These are phyloP conservation scores for Corythoichthys haematopterus DNA, from an alignment of 2,113 vertebrate genomes.

Conservation along the genomic window DNA sequence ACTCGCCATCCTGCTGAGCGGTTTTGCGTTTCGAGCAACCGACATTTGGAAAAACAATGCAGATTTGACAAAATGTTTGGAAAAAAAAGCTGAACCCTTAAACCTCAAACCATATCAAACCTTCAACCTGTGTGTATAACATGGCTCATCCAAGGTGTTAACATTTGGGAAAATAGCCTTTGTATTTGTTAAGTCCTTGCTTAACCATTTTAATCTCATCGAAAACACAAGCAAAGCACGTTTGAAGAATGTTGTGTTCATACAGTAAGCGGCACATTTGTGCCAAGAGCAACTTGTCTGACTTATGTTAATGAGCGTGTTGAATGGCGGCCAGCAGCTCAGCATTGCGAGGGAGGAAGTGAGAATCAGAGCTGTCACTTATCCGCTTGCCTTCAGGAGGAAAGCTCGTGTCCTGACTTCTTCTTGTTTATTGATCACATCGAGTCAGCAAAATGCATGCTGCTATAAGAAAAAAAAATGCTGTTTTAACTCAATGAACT, in stretches of 20 bases:
- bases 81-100: too few species aligned
- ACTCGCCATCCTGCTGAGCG: conserved; percentile 28
- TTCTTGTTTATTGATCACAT: neutral
- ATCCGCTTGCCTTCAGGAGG: neutral
- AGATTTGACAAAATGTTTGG: too few species aligned
- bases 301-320: neutral
- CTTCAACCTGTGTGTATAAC: too few species aligned
- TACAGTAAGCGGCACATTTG: neutral
- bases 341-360: neutral
- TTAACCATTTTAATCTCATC: too few species aligned
- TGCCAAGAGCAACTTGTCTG: neutral
- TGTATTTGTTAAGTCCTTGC: too few species aligned
- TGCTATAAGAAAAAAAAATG: neutral
- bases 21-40: conserved; percentile 15
- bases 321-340: neutral
- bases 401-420: neutral
- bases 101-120: too few species aligned
- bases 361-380: neutral
- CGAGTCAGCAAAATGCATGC: neutral
- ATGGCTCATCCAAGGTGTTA: too few species aligned
- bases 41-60: too few species aligned
- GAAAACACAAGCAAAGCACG: too few species aligned
- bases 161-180: too few species aligned
- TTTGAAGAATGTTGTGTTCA: neutral
- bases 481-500: neutral